A percentile compares a stretch with the other conserved stretches of the same genome.
Conservation (phyloP, 2,797 vertebrate species). For the Microchirus variegatus region DNA sequence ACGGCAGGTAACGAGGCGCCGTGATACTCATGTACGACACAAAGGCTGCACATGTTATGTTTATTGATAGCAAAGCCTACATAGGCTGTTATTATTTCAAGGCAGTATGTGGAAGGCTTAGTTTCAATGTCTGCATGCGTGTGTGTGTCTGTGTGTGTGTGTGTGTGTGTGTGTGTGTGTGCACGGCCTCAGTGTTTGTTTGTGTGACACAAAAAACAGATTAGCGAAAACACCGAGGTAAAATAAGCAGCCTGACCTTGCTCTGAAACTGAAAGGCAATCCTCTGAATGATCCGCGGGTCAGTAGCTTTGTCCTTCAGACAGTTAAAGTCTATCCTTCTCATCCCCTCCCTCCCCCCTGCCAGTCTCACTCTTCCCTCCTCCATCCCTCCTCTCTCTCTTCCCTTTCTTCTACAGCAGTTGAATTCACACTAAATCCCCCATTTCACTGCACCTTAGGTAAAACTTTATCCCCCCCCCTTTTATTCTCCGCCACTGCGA, state of each 20-base stretch:
- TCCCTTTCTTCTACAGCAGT: slow-evolving; percentile 49
- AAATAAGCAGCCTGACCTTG: slow-evolving; percentile 87
- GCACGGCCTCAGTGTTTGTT: slow-evolving; percentile 68
- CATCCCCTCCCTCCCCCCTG: slow-evolving; percentile 56
- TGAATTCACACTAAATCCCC: slow-evolving; percentile 55
- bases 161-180: slow-evolving; percentile 37
- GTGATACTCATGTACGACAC: slow-evolving; percentile 68
- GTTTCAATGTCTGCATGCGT: slow-evolving; percentile 52
- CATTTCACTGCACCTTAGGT: slow-evolving; percentile 40
- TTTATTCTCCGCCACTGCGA: slow-evolving; percentile 22
- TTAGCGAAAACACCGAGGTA: slow-evolving; percentile 85
- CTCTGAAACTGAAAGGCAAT: slow-evolving; percentile 85
- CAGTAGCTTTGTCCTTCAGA: slow-evolving; percentile 87
- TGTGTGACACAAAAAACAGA: slow-evolving; percentile 83
- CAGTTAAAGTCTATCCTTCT: slow-evolving; percentile 84
- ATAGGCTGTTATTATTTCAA: slow-evolving; percentile 74
- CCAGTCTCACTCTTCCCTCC: slow-evolving; percentile 36
- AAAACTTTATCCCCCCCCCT: slow-evolving; percentile 35
- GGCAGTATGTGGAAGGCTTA: slow-evolving; percentile 68
- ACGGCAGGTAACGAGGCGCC: slow-evolving; percentile 63
- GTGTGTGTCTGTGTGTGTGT: slow-evolving; percentile 23
- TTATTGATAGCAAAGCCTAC: slow-evolving; percentile 78
- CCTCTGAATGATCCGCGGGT: slow-evolving; percentile 85
- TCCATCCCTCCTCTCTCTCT: slow-evolving; percentile 30
- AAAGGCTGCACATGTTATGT: slow-evolving; percentile 74